These are phyloP conservation scores for Megalops cyprinoides DNA, from an alignment of 2,797 vertebrate genomes.

Conservation along the genomic window DNA sequence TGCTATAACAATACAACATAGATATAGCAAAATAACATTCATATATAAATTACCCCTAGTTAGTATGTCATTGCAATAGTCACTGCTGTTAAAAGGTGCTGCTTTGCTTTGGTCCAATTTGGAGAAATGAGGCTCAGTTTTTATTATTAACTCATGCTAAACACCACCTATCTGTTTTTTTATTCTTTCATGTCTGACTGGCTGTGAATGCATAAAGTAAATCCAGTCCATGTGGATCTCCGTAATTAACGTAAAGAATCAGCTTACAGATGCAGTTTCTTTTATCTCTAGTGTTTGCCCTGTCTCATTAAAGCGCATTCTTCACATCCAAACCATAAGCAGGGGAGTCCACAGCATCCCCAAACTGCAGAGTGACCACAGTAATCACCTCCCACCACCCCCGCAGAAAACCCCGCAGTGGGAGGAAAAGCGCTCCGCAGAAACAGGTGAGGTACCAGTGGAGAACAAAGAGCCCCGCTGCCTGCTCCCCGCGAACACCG, in stretches of 20 bases:
- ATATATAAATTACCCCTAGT: not conserved
- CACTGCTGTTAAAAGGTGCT: not conserved
- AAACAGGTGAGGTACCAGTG: not conserved
- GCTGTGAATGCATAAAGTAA: slow-evolving; percentile 24
- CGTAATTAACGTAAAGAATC: slow-evolving; percentile 29
- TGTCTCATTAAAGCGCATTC: slow-evolving; percentile 6
- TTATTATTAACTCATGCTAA: slow-evolving; percentile 30
- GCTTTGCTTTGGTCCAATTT: not conserved
- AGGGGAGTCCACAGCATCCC: not conserved
- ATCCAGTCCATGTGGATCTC: not conserved
- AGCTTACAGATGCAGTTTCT: slow-evolving; percentile 12
- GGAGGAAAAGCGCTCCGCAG: not conserved
- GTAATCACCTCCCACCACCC: not conserved
- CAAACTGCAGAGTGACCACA: not conserved
- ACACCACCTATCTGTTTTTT: slow-evolving; percentile 22
- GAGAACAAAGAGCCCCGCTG: not conserved
- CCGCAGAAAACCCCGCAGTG: slow-evolving; percentile 4
- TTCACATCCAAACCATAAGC: slow-evolving; percentile 13
- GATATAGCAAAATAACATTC: no score
- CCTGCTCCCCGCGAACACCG: not conserved
- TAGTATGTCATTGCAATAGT: not conserved
- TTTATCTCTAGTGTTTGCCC: slow-evolving; percentile 9
- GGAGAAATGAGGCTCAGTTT: not conserved
- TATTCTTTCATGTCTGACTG: slow-evolving; percentile 25
- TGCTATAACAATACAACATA: no score